Conservation (phyloP, 2,797 vertebrate species). For the Mareca strepera region DNA sequence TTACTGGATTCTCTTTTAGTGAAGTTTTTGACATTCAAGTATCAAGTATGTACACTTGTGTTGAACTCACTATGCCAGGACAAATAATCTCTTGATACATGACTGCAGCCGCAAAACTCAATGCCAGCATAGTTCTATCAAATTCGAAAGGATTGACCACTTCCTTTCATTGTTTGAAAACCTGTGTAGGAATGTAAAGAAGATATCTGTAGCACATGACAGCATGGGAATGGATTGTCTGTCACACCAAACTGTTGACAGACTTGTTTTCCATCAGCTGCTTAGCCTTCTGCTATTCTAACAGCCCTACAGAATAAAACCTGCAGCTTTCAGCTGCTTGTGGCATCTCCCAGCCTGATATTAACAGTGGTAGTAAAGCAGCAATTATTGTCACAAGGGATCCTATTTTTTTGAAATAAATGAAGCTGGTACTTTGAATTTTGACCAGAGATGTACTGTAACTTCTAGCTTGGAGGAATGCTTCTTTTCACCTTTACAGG, state of each 20-base stretch:
- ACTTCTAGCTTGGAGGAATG: not conserved
- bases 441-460: not conserved
- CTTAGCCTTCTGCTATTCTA: not conserved
- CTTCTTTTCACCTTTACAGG: slow-evolving; percentile 3
- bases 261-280: not conserved
- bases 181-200: not conserved
- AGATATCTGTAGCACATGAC: not conserved
- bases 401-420: not conserved
- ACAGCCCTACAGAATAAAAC: not conserved
- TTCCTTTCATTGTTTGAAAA: slow-evolving; percentile 24
- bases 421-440: not conserved
- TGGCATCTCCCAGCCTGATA: not conserved
- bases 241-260: not conserved
- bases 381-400: not conserved
- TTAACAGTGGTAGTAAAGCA: not conserved
- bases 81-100: slow-evolving; percentile 21
- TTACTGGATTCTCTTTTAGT: not conserved
- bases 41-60: not conserved
- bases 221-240: not conserved
- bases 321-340: not conserved
- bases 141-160: not conserved
- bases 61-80: not conserved
- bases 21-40: not conserved
- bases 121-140: not conserved
- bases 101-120: slow-evolving; percentile 2